phyloP scores from a whole-genome alignment of 2,113 vertebrate species.

The Ptilorrhoa leucosticta region DNA sequence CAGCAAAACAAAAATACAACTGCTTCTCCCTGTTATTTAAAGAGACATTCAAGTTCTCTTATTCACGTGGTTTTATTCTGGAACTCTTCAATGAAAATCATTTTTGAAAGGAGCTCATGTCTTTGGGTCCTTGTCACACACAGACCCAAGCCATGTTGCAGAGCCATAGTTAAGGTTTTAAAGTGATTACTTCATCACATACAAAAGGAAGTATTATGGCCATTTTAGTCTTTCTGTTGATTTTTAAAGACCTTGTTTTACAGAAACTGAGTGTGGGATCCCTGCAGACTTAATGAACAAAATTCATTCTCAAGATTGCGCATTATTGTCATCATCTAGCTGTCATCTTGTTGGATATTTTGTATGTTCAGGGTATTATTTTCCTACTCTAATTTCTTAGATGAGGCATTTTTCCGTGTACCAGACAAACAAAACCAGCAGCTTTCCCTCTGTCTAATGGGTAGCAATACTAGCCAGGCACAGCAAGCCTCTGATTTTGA shows the following conservation, averaged over 20 bases:
- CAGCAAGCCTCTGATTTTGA: background rate
- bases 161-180: background rate
- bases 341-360: conserved; percentile 24
- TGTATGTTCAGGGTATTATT: conserved; percentile 1
- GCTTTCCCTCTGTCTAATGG: background rate
- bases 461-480: background rate
- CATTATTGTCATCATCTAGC: background rate
- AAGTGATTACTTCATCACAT: background rate
- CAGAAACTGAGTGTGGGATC: background rate
- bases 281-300: conserved; percentile 24
- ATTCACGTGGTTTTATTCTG: background rate
- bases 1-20: background rate
- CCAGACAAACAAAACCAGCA: background rate
- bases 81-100: background rate
- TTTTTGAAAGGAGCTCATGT: background rate
- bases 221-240: background rate
- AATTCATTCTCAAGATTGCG: conserved; percentile 23
- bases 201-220: background rate
- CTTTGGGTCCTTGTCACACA: background rate
- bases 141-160: background rate
- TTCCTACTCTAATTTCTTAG: conserved; percentile 9
- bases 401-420: background rate
- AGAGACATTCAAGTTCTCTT: background rate
- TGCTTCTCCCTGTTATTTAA: background rate
- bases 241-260: conserved; percentile 28